Evolutionary conservation across 2,797 vertebrate species (phyloP), one percentile per base, ranked within the genome.

Genomic region (Dallia pectoralis): DNA sequence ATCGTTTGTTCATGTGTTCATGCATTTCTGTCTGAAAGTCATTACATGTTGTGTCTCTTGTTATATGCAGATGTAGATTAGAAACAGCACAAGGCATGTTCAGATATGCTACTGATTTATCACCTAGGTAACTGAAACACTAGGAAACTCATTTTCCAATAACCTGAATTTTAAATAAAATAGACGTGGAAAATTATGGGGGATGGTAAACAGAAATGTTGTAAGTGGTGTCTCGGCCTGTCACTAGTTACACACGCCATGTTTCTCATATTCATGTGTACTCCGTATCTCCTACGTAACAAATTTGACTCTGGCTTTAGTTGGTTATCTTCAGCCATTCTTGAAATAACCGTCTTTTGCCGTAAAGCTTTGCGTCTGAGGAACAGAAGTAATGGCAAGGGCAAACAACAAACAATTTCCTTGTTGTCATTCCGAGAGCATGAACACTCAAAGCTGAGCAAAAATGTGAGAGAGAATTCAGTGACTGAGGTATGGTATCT

Each of bases 381-480:
- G n/a, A 51, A 33, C 18, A 68, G 9, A 48, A 61, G 19, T 8
- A n/a, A 56, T n/a, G 22, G 27, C 4, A n/a, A 56, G 53, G 22
- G 27, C 47, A 44, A 65, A 59, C 29, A 19, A 47, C 71, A 66
- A 15, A 63, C 73, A 22, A 29, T 63, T 25, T 63, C 16, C 36
- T 56, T 59, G 30, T 68, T 70, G 59, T n/a, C 49, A 59, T 74
- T 25, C 27, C 56, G 14, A 59, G 22, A 4, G n/a, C 40, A 63
- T 36, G 47, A 64, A 62, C 77, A 44, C 71, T 72, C 65, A 4
- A 51, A 63, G n/a, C 7, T 0, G 25, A 16, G 18, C 51, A 78
- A 81, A 78, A 80, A 73, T 75, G 69, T 71, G 27, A 56, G 67
- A 1, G 19, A 74, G 63, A 74, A 66, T 80, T 65, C 74, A 80